Evolutionary conservation across 1,140 invertebrate genomes (phyloP).

Genomic region (Papilio aristodemus): DNA sequence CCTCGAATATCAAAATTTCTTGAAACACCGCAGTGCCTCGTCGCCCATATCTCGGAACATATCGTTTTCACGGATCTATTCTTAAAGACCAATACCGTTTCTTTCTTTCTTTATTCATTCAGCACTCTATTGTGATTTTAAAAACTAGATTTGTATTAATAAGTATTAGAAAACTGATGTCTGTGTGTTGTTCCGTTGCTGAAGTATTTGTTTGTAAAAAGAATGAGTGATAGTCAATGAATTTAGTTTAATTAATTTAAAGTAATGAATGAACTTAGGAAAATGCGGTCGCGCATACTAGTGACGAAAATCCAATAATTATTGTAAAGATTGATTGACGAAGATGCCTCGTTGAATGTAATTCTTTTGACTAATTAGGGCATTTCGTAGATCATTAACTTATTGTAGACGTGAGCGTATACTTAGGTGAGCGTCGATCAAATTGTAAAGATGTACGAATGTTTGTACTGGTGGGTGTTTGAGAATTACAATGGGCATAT

Average conservation of each 20-base stretch:
- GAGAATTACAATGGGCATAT: slow-evolving; percentile 47
- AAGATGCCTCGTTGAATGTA: slow-evolving; percentile 76
- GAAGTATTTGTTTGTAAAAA: slow-evolving; percentile 62
- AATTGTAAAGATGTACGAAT: slow-evolving; percentile 61
- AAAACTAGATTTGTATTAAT: slow-evolving; percentile 78
- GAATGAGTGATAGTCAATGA: slow-evolving; percentile 78
- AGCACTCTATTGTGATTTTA: slow-evolving; percentile 74
- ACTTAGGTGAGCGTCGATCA: slow-evolving; percentile 69
- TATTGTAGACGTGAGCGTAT: slow-evolving; percentile 73
- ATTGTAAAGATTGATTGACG: slow-evolving; percentile 64
- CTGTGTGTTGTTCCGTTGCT: slow-evolving; percentile 72
- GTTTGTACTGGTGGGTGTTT: slow-evolving; percentile 48
- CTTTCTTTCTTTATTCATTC: slow-evolving; percentile 66
- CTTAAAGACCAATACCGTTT: slow-evolving; percentile 66
- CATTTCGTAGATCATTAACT: slow-evolving; percentile 77
- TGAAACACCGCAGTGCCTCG: slow-evolving; percentile 55
- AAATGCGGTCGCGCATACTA: slow-evolving; percentile 81
- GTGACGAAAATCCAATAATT: slow-evolving; percentile 81
- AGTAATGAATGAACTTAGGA: slow-evolving; percentile 77
- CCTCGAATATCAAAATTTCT: slow-evolving; percentile 71
- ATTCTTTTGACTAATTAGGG: slow-evolving; percentile 75
- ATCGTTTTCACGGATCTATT: slow-evolving; percentile 77
- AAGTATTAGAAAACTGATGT: slow-evolving; percentile 78
- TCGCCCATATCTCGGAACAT: slow-evolving; percentile 66
- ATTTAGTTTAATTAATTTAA: slow-evolving; percentile 80